Evolutionary conservation across 2,797 vertebrate genomes (phyloP).

Genomic region (Menidia menidia): DNA sequence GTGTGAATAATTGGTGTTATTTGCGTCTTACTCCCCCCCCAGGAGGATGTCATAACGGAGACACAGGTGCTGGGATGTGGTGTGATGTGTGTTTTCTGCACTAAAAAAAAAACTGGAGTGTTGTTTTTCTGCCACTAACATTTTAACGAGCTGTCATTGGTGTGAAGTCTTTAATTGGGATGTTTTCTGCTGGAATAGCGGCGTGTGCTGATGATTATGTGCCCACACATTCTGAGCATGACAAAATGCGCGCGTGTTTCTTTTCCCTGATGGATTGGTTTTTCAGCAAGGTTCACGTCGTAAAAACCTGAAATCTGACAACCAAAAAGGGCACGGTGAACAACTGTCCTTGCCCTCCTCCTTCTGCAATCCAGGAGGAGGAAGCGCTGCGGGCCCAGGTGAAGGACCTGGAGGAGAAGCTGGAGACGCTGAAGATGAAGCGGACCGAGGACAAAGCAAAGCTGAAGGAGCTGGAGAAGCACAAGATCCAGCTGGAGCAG

Average conservation of each 20-base stretch:
- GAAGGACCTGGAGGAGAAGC: conserved; percentile 95
- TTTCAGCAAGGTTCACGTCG: conserved; percentile 66
- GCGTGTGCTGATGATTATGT: conserved; percentile 19
- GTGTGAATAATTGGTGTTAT: conserved; percentile 22
- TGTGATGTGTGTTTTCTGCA: conserved; percentile 44
- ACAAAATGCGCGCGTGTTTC: neutral
- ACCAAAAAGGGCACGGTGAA: too few species aligned
- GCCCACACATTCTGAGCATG: neutral
- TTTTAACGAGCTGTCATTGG: conserved; percentile 43
- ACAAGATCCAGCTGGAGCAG: conserved; percentile 98
- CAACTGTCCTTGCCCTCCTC: neutral
- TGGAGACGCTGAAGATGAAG: conserved; percentile 95
- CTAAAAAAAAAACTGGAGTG: conserved; percentile 37
- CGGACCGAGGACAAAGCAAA: conserved; percentile 94
- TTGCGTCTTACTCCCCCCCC: conserved; percentile 23
- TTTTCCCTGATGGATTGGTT: conserved; percentile 78
- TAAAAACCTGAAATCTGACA: neutral
- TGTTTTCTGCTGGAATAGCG: conserved; percentile 5
- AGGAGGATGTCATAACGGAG: conserved; percentile 72
- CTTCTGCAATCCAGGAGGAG: conserved; percentile 85
- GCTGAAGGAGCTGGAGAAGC: conserved; percentile 97
- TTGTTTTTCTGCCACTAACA: conserved; percentile 53
- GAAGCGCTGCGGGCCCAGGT: conserved; percentile 91
- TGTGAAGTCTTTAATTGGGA: conserved; percentile 40
- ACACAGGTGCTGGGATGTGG: conserved; percentile 70